Base-by-base conservation (phyloP, 23 tunicate genomes). In the Halocynthia roretzi region DNA sequence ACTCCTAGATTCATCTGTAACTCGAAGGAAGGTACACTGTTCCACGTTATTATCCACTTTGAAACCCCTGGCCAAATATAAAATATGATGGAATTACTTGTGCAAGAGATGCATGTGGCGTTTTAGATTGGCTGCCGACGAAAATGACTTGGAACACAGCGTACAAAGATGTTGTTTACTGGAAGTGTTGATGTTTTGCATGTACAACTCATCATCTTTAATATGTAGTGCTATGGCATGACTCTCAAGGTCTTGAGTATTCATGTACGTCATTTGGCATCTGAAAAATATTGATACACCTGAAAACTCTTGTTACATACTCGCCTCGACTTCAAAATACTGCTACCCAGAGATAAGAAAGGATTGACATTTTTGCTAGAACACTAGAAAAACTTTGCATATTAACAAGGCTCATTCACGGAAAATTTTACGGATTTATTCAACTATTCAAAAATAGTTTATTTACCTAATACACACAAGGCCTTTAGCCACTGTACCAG, bases 101-200 rank as follows among this genome's bases (percentile, higher is more conserved):
- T 84, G 89, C 17, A 77, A 53, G 62, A 85, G 73, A 72, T 89
- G 83, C 21, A 84, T 73, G 79, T 89, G 96, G 15, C 96, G 77
- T 69, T 76, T 80, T 6, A 89, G 80, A 76, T 72, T 80, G 58
- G 74, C 80, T 60, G 87, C 85, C 68, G 85, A 78, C 8, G 96
- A 78, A 10, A 89, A 87, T 4, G 96, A 80, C 80, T 89, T 89
- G 10, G 78, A 14, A 54, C 78, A 85, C 73, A 52, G 75, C 77
- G 62, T 75, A 65, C 51, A 87, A 75, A 14, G 80, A 80, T 10
- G 96, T 84, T 84, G 87, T 84, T 70, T 71, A 64, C 97, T 86
- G 60, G 75, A 71, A 50, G 83, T 85, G 61, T 91, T 91, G 77
- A 91, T 85, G 14, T 73, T 71, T 23, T 60, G 73, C 90, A 91